These are phyloP conservation scores for Notothenia coriiceps DNA, from an alignment of 2,113 vertebrate species.

Conservation along the genomic window DNA sequence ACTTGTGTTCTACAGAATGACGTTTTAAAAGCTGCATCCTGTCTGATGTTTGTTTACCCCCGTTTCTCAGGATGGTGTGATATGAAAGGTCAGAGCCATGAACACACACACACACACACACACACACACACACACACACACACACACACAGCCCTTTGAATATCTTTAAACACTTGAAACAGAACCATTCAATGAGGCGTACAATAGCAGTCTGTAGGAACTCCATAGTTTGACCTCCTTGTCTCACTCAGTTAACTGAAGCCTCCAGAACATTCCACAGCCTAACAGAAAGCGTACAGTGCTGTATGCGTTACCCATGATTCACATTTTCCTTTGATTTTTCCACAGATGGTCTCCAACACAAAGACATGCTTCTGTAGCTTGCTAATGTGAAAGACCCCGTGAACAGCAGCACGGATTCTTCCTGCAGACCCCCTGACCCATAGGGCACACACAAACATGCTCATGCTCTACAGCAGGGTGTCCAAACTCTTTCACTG, in stretches of 20 bases:
- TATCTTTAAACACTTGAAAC: conserved; percentile 33
- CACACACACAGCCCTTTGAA: conserved; percentile 1
- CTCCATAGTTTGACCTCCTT: conserved; percentile 28
- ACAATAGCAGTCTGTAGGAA: conserved; percentile 56
- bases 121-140: conserved; percentile 2
- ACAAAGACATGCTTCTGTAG: conserved; percentile 66
- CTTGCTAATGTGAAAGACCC: conserved; percentile 57
- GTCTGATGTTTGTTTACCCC: conserved; percentile 34
- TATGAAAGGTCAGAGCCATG: conserved; percentile 39
- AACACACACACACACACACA: neutral
- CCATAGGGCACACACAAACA: too few species aligned
- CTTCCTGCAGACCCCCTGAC: conserved; percentile 27
- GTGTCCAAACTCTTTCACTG: too few species aligned
- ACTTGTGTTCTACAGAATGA: conserved; percentile 5
- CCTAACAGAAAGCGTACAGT: conserved; percentile 3
- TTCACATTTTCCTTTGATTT: conserved; percentile 64
- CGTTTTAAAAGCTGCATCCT: conserved; percentile 46
- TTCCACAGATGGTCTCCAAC: conserved; percentile 48
- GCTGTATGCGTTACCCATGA: conserved; percentile 22
- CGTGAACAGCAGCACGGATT: conserved; percentile 52
- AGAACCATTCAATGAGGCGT: conserved; percentile 43
- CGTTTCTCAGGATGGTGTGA: conserved; percentile 48
- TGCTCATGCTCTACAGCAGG: too few species aligned
- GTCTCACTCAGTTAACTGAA: conserved; percentile 44
- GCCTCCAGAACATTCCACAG: conserved; percentile 61